A percentile compares a stretch with the other conserved stretches of the same genome.
Evolutionary conservation across 2,113 vertebrate genomes (phyloP).

Genomic region (Nycticorax nycticorax): DNA sequence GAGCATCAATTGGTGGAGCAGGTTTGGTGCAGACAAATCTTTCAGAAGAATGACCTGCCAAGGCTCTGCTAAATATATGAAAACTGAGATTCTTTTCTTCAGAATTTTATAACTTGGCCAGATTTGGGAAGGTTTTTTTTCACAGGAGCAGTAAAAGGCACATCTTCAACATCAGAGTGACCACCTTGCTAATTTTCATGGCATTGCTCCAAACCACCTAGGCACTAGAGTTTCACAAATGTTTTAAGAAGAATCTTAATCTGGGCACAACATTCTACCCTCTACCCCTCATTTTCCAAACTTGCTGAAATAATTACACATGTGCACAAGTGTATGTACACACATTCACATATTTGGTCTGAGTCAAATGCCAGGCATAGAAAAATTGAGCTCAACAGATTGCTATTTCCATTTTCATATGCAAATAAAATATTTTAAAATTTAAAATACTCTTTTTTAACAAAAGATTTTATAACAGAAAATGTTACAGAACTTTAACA

Average conservation of each 20-base stretch:
- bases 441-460: background rate
- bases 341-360: background rate
- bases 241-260: background rate
- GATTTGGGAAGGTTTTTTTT: background rate
- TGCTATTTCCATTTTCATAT: background rate
- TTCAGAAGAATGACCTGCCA: background rate
- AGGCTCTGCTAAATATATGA: background rate
- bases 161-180: conserved; percentile 27
- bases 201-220: background rate
- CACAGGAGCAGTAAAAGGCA: background rate
- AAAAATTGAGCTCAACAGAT: background rate
- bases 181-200: background rate
- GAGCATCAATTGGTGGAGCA: background rate
- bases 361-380: background rate
- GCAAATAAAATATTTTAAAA: background rate
- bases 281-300: background rate
- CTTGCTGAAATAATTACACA: background rate
- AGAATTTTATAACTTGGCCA: background rate
- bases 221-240: background rate
- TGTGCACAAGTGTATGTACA: background rate
- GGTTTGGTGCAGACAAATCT: background rate
- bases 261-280: background rate
- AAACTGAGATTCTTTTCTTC: background rate
- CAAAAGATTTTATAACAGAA: background rate
- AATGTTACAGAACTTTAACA: background rate